Evolutionary conservation across 2,888 invertebrate genomes (phyloP).

Genomic region (Malachius bipustulatus): DNA sequence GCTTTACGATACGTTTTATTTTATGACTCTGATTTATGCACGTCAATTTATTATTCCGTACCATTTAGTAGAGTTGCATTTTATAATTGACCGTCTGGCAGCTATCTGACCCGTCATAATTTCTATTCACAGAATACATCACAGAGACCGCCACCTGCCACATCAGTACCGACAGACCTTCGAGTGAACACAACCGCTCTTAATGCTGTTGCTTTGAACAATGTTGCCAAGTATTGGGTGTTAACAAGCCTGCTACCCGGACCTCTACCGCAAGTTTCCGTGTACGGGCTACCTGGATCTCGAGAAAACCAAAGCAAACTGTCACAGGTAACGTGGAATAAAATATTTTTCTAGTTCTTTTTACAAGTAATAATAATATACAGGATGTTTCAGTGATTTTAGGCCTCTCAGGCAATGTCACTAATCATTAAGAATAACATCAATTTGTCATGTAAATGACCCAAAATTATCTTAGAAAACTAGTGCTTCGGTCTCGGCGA

Average conservation of each 20-base stretch:
- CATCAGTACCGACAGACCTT: slow-evolving; percentile 47
- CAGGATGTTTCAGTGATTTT: too few relatives aligned
- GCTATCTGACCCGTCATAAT: background rate
- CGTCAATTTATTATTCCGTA: too few relatives aligned
- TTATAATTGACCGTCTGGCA: background rate
- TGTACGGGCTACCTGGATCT: slow-evolving; percentile 51
- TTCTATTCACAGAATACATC: slow-evolving; percentile 28
- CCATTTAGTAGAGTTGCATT: too few relatives aligned
- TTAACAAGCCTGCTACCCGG: slow-evolving; percentile 70
- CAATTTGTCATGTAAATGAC: too few relatives aligned
- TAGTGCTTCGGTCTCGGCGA: too few relatives aligned
- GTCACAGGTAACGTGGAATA: slow-evolving; percentile 47
- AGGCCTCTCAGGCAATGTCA: too few relatives aligned
- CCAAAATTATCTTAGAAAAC: too few relatives aligned
- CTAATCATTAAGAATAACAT: too few relatives aligned
- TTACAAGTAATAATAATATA: too few relatives aligned
- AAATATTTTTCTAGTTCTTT: too few relatives aligned
- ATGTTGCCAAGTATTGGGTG: slow-evolving; percentile 75
- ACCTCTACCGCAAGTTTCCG: slow-evolving; percentile 63
- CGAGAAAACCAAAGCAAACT: slow-evolving; percentile 47
- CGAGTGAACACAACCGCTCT: slow-evolving; percentile 53
- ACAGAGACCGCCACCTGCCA: slow-evolving; percentile 40
- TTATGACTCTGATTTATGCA: too few relatives aligned
- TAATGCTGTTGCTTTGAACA: slow-evolving; percentile 57
- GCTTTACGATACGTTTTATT: too few relatives aligned